Base-by-base conservation (phyloP, 2,113 vertebrate species). In the Cryptotis parvus region DNA sequence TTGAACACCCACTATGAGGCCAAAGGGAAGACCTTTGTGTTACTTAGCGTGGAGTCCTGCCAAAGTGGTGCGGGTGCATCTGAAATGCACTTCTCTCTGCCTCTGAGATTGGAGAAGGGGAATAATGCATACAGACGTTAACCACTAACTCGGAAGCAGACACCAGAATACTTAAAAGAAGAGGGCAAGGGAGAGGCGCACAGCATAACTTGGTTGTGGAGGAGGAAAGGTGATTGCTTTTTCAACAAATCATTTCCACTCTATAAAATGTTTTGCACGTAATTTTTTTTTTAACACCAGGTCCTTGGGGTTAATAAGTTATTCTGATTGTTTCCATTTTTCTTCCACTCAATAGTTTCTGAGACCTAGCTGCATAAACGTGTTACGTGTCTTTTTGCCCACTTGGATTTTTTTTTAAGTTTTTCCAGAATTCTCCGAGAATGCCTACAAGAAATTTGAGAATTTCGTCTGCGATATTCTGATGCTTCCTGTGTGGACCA, bases 291-390 rank as follows among this genome's bases (percentile, higher is more conserved):
- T 82, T 33, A 89, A 79, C 33, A 90, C 29, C 31, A 33, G 37
- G 43, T 89, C 63, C n/a, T 84, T 66, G 41, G 52, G 58, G n/a
- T 92, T 80, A 91, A 83, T 89, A 70, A 84, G n/a, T 52, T 87
- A 49, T 65, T 63, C 78, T 69, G 79, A 85, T 77, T 31, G 43
- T 43, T 94, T 92, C 29, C 39, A 33, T 68, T 89, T 22, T 86
- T 85, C 70, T 73, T 75, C 41, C 22, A 66, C 26, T 90, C 58
- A 41, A 0, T 39, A 11, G 81, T 70, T 79, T 70, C 77, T 81
- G 22, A 74, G 41, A 72, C 29, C 9, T 79, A 26, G 82, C 9
- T 76, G 49, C 52, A 14, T 80, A 82, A 89, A 85, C 77, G 49
- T 87, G 86, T 70, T 84, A 37, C n/a, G 27, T 90, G 61, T 80